Evolutionary conservation across 2,113 vertebrate species (phyloP), one percentile per base, ranked within the genome.

Genomic region (Cyprinodon brontotheroides): DNA sequence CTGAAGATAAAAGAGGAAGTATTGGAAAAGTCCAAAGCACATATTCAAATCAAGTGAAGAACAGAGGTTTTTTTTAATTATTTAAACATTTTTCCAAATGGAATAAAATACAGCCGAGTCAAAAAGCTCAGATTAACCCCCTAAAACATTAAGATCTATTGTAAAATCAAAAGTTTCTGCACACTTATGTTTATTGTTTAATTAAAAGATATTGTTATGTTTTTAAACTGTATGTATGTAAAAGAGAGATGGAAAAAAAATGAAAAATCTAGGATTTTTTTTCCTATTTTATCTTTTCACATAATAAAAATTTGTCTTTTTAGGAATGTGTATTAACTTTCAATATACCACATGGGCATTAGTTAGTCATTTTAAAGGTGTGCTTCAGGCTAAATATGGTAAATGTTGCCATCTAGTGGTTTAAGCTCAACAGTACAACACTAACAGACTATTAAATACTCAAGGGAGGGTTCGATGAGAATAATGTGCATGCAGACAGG

Each of bases 401-500:
- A 88, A 94, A 86, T 91, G 79, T 84, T 73, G 89, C 95, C 96
- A 95, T 93, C 96, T 95, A 87, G 94, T 93, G 96, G 83, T 57
- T 0, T 0, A 57, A 0, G 4, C 0, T 1, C 4, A 48, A 67
- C 69, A 65, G 0, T 11, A 71, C 36, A 68, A 36, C 0, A 70
- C n/a, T 1, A 7, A 87, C 75, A 37, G 22, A 20, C 38, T 2
- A 37, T 69, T 71, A 36, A 75, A 84, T 79, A 81, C 83, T 80
- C 78, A 70, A 66, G 82, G 89, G 87, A 80, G 81, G 86, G 72
- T 75, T 87, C 83, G 61, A 76, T 69, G 87, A 88, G 95, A 95
- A 94, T 95, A 95, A 95, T 95, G 95, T 94, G 94, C 87, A 91
- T 93, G 93, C 91, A 93, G 92, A 92, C 94, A 94, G 92, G 95